Evolutionary conservation across 2,888 invertebrate genomes (phyloP).

Genomic region (Lithophane ornitopus): DNA sequence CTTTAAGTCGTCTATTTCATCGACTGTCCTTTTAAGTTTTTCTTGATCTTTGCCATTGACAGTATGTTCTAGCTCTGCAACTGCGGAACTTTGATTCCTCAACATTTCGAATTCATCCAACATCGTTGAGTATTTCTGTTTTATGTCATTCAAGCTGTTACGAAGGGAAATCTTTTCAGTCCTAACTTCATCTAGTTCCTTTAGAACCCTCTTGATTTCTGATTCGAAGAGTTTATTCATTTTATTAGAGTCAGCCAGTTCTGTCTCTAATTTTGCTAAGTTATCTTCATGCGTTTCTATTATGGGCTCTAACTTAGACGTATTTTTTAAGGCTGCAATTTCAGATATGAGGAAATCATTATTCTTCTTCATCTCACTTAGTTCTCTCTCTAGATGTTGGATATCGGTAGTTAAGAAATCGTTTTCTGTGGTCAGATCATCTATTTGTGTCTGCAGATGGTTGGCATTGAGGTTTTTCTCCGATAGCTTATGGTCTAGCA

Average conservation of each 20-base stretch:
- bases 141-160: constrained; percentile 88
- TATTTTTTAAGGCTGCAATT: constrained; percentile 91
- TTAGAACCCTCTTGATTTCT: constrained; percentile 90
- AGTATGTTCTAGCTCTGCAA: constrained; percentile 87
- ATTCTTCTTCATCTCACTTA: constrained; percentile 92
- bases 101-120: constrained; percentile 83
- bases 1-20: constrained; percentile 85
- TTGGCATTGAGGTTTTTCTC: constrained; percentile 89
- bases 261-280: constrained; percentile 91
- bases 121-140: constrained; percentile 89
- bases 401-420: constrained; percentile 87
- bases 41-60: constrained; percentile 75
- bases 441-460: constrained; percentile 89
- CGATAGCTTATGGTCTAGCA: constrained; percentile 90
- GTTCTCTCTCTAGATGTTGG: constrained; percentile 91
- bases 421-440: constrained; percentile 88
- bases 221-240: constrained; percentile 91
- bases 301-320: constrained; percentile 93
- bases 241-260: constrained; percentile 91
- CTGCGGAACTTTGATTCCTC: constrained; percentile 86
- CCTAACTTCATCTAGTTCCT: constrained; percentile 87
- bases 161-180: constrained; percentile 86
- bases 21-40: constrained; percentile 76
- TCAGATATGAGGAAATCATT: constrained; percentile 93
- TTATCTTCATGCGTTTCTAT: constrained; percentile 94